Evolutionary conservation across 2,888 invertebrate species (phyloP), one percentile per base, ranked within the genome.

Genomic region (Erebia aethiops): DNA sequence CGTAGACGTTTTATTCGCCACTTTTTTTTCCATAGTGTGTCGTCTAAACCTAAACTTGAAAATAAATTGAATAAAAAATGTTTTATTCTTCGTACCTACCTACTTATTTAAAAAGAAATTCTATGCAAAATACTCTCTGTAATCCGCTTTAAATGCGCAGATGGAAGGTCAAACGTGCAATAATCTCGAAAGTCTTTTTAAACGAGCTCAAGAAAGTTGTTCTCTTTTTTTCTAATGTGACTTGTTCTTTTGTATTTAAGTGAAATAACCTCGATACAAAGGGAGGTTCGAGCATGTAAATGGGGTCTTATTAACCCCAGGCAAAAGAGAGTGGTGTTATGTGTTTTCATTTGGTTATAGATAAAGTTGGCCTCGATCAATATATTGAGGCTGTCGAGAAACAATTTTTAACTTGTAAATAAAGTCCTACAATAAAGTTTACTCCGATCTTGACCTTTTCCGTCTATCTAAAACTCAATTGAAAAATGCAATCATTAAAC

Each of bases 91-190:
- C 3, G 41, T 60, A 41, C 60, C 13, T 41, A 43, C 3, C 16
- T 60, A 41, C 60, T 7, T 41, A 43, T 21, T 56, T 62, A 21
- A 62, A 62, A 35, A 49, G 8, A 64, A 64, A 64, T 41, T 35
- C 35, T 35, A 41, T 49, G 46, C 58, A 58, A 46, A 58, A 67
- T 58, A 49, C 57, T 67, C 57, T 58, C n/a, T 26, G 57, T 67
- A 58, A 67, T 67, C 67, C 49, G 57, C 49, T 49, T 66, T 58
- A 49, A 67, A 67, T 58, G 49, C 46, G 58, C 67, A 58, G 49
- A 67, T 67, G 67, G 35, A 67, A 58, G 67, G 67, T 67, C 67
- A 67, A 67, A 67, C 67, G 67, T 58, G 67, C 67, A 67, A 67
- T 67, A 67, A 49, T 67, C 67, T 67, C 49, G 57, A 67, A 58